These are phyloP conservation scores for Amiota communis DNA, from an alignment of 2,888 invertebrate genomes.

Conservation along the genomic window DNA sequence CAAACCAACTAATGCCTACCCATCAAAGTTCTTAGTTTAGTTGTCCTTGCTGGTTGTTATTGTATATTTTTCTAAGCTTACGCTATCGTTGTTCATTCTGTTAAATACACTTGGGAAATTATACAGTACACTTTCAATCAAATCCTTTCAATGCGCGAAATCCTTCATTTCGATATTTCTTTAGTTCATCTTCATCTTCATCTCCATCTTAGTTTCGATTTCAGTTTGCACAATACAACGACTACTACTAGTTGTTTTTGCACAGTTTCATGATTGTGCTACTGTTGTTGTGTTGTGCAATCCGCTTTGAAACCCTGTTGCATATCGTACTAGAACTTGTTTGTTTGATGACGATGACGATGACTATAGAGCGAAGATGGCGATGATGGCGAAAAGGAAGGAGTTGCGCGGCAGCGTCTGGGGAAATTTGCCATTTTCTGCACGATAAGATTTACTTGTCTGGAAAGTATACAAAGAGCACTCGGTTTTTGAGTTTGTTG, in stretches of 20 bases:
- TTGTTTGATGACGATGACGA: too few relatives aligned
- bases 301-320: constrained; percentile 35
- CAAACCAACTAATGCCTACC: background rate
- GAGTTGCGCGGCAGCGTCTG: constrained; percentile 56
- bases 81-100: constrained; percentile 48
- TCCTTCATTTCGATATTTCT: constrained; percentile 48
- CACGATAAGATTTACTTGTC: constrained; percentile 71
- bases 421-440: constrained; percentile 71
- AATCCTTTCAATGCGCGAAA: constrained; percentile 63
- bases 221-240: too few relatives aligned
- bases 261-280: constrained; percentile 14
- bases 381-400: too few relatives aligned
- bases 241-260: background rate
- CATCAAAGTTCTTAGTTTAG: constrained; percentile 28
- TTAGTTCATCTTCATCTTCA: background rate
- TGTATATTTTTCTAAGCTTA: constrained; percentile 33
- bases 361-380: too few relatives aligned
- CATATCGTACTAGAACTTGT: background rate
- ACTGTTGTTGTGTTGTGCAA: constrained; percentile 37
- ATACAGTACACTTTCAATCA: constrained; percentile 72
- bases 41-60: constrained; percentile 26
- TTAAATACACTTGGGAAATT: constrained; percentile 71
- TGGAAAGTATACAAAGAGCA: constrained; percentile 40
- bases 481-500: constrained; percentile 48
- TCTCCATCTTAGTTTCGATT: background rate